Base-by-base conservation (phyloP, 92 coral and sea anemone genomes). In the Epizoanthus illoricatus region DNA sequence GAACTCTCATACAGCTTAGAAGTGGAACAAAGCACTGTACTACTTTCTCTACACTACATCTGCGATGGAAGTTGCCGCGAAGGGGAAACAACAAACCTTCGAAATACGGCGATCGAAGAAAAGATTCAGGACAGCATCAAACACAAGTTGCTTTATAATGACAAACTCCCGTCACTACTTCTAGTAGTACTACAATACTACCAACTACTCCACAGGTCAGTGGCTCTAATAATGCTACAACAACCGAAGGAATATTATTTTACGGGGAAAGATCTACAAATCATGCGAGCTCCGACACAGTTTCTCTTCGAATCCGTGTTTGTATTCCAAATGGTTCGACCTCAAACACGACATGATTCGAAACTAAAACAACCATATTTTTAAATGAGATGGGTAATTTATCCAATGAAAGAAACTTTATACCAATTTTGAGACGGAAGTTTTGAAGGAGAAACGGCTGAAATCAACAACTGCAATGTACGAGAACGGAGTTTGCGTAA, bases 381-480 rank as follows among this genome's bases (percentile, higher is more conserved):
- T 63, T 59, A 63, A 62, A 43, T 78, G 61, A 63, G 60, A 78
- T 15, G 17, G 21, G 65, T 71, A 43, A 52, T 78, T 23, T 63
- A 15, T 43, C 71, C 47, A 62, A 40, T 76, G 72, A 68, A 56
- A 64, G 70, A 67, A 68, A 62, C 81, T 69, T 71, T 58, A 63
- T n/a, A 63, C 73, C 65, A 88, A 45, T 39, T 61, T 69, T 69
- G n/a, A 74, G 62, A 72, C 84, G 87, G 90, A 75, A 91, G 88
- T 83, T 71, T 79, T 75, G 79, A 59, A 80, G 80, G 65, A 86
- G 83, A 63, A 52, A 80, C 54, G 81, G 73, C 61, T 33, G 84
- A 62, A 60, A 64, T 85, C 49, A 28, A 68, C 79, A 24, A 89
- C 76, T 73, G 81, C 45, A 43, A 79, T 57, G 81, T 57, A 67